phyloP scores from a whole-genome alignment of 1,140 invertebrate genomes.

The Cylas formicarius region DNA sequence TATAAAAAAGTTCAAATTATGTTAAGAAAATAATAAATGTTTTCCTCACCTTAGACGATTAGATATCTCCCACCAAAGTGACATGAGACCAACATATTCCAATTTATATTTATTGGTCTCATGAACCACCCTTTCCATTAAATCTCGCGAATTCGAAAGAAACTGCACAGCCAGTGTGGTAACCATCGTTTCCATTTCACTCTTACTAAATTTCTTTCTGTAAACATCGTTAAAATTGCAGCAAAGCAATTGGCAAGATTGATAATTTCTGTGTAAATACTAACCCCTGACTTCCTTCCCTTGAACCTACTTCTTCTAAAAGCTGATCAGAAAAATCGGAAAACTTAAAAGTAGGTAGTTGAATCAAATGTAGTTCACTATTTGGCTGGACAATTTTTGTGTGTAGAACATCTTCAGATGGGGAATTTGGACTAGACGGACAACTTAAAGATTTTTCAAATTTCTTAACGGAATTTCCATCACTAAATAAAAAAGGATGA shows the following conservation, averaged over 20 bases:
- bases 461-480: constrained; percentile 17
- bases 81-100: constrained; percentile 12
- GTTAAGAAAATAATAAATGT: constrained; percentile 1
- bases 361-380: too few relatives aligned
- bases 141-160: constrained; percentile 7
- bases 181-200: constrained; percentile 21
- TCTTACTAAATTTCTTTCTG: constrained; percentile 15
- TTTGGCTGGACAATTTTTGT: too few relatives aligned
- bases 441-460: constrained; percentile 11
- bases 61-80: constrained; percentile 20
- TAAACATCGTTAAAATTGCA: constrained; percentile 1
- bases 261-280: constrained; percentile 4
- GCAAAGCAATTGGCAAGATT: not conserved
- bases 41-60: constrained; percentile 16
- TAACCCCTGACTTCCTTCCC: constrained; percentile 15
- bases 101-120: constrained; percentile 15
- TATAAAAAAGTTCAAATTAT: not conserved
- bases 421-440: constrained; percentile 16
- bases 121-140: constrained; percentile 13
- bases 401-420: constrained; percentile 7
- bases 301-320: constrained; percentile 21
- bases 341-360: constrained; percentile 15
- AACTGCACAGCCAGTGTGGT: constrained; percentile 17
- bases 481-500: constrained; percentile 10
- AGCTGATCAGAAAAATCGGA: constrained; percentile 13